Evolutionary conservation across 2,797 vertebrate genomes (phyloP), one percentile per base, ranked within the genome.

Genomic region (Urocyon cinereoargenteus): DNA sequence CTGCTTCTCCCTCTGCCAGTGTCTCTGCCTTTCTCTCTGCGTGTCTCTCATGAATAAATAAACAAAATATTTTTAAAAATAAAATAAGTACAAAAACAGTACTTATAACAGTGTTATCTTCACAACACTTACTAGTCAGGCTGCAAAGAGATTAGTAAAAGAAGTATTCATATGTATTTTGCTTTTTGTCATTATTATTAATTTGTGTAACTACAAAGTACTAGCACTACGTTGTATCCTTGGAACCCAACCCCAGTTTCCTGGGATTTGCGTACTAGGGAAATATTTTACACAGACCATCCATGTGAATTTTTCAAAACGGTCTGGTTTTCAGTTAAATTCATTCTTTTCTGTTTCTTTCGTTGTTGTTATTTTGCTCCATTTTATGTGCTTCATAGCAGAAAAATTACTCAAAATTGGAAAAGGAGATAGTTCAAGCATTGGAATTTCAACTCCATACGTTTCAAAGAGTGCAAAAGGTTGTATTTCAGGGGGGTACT

Each of bases 401-500:
- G 68, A 95, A 90, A 77, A 96, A 98, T 94, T 68, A 83, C 51
- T 87, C 45, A 77, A 77, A 95, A 68, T 75, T 97, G 22, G 24
- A 36, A 84, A 96, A 96, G 84, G 19, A 92, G 88, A 91, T 86
- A 94, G 57, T 24, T 68, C 36, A 90, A 75, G 24, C 81, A 49
- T 49, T 89, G 86, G 72, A 84, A 31, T 93, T 98, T 97, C 95
- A 97, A 77, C 92, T 98, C 95, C 62, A 24, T 96, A 96, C 62
- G 36, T 93, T 98, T 95, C 85, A 86, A 97, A 81, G 95, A 98
- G 95, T 97, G 85, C 90, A 98, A 96, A 90, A 97, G 77, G 61
- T 98, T 98, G 86, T 91, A 94, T 94, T 97, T 89, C 62, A 98
- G 96, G 66, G 82, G 97, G 77, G 64, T 96, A 98, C 98, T 98